Percentiles rank a stretch among this genome's conserved stretches.
Evolutionary conservation across 2,888 invertebrate species (phyloP).

Genomic region (Agriopis leucophaearia): DNA sequence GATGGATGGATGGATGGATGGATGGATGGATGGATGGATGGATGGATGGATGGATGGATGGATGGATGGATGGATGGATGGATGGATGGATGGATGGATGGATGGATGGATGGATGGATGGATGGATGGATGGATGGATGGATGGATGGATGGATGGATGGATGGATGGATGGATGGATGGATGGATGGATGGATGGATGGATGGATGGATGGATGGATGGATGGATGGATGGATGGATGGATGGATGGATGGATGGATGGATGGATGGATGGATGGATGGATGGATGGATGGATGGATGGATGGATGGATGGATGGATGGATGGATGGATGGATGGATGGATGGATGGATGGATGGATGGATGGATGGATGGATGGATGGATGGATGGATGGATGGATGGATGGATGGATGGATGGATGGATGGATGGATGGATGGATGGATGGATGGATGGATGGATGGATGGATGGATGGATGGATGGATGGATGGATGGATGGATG

Average conservation of each 20-base stretch:
- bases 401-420: slow-evolving; percentile 5
- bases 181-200: slow-evolving; percentile 1
- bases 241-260: not conserved
- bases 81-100: slow-evolving; percentile 5
- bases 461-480: slow-evolving; percentile 1
- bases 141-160: slow-evolving; percentile 5
- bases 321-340: slow-evolving; percentile 3
- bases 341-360: slow-evolving; percentile 5
- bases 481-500: slow-evolving; percentile 1
- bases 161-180: slow-evolving; percentile 1
- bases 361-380: slow-evolving; percentile 5
- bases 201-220: slow-evolving; percentile 1
- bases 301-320: slow-evolving; percentile 3
- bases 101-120: slow-evolving; percentile 5
- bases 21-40: slow-evolving; percentile 3
- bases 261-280: not conserved
- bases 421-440: slow-evolving; percentile 5
- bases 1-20: slow-evolving; percentile 3
- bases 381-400: slow-evolving; percentile 5
- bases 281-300: slow-evolving; percentile 6
- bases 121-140: slow-evolving; percentile 5
- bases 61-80: slow-evolving; percentile 5
- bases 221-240: slow-evolving; percentile 1
- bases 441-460: slow-evolving; percentile 5
- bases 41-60: slow-evolving; percentile 5